Evolutionary conservation across 2,113 vertebrate species (phyloP), one percentile per base, ranked within the genome.

Genomic region (Coptodon bakossiorum): DNA sequence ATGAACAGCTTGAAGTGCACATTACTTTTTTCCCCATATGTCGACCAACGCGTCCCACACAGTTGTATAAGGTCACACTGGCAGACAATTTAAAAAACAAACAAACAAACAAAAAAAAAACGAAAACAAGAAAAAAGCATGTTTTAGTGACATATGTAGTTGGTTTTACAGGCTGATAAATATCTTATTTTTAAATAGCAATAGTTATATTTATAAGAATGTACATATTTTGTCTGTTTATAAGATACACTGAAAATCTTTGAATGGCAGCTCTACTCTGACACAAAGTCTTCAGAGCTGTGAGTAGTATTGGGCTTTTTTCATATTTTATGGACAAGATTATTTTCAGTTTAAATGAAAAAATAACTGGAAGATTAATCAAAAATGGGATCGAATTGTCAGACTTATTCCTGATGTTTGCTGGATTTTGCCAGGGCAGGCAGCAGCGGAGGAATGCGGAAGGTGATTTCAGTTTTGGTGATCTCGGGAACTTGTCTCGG

Each of bases 1-100:
- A 84, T 27, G 57, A 81, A 84, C 84, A 56, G 29, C 52, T 68
- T 66, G 19, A 56, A 83, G 81, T 34, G 17, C 36, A 66, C 29
- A 10, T 6, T 4, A 38, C 36, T 50, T 61, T 76, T 54, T 3
- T 2, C 27, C 16, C 73, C 50, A 24, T 7, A 14, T 76, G 84
- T 6, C 16, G 19, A 73, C 17, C 7, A 24, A n/a, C 1, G 8
- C 29, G 16, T 82, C 86, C 68, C 66, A 82, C 81, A 6, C 56
- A 40, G 24, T n/a, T 79, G 9, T 56, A 79, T 13, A 82, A 19
- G 61, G 29, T 80, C 57, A 13, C 83, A 83, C 56, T 11, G 38
- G 22, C 12, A 53, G n/a, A 50, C 40, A 14, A 38, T n/a, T n/a
- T n/a, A n/a, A n/a, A n/a, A n/a, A n/a, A n/a, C n/a, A n/a, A n/a